Base-by-base conservation (phyloP, 2,888 invertebrate genomes). In the Diogma glabrata region DNA sequence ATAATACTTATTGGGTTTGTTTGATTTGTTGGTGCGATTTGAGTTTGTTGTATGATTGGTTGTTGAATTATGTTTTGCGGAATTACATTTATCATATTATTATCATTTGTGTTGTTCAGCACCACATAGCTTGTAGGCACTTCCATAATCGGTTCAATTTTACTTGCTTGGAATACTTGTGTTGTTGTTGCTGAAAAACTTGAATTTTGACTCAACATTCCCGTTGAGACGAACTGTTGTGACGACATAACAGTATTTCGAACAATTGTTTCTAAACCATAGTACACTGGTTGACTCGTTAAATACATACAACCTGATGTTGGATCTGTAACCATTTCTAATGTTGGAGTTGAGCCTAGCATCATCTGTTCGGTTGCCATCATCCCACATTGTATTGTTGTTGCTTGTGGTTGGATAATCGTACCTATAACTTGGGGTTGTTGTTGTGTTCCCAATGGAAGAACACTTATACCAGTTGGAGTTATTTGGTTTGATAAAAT, bases 201-300 rank as follows among this genome's bases (percentile, higher is more conserved):
- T 60, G 87, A 87, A 60, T 84, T 84, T 60, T 84, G 83, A 51
- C 87, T 84, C 24, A 87, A 72, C 73, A 87, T 82, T 5, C 86
- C 81, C 2, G 85, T 84, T 4, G 87, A 83, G 14, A 88, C 81
- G 63, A 87, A 87, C 63, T 88, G 88, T 63, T 87, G 87, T 19
- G 87, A 87, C n/a, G 86, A 86, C 87, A 88, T 87, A 1, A 88
- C 87, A 4, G 88, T 88, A 61, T 88, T 89, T 66, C 87, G 87
- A 3, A 89, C 88, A 51, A 88, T 87, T 0, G 88, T 88, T 70
- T 89, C 88, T 56, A 88, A 72, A 1, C 87, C 87, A 60, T 87
- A 87, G 61, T 86, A 87, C 60, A 88, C 81, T 4, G 87, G 87
- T 59, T 85, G 85, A 14, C 81, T 81, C 40, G 78, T 72, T 51